A percentile compares a stretch with the other conserved stretches of the same genome.
Conservation (phyloP, 2,113 vertebrate genomes). For the Heptranchias perlo region DNA sequence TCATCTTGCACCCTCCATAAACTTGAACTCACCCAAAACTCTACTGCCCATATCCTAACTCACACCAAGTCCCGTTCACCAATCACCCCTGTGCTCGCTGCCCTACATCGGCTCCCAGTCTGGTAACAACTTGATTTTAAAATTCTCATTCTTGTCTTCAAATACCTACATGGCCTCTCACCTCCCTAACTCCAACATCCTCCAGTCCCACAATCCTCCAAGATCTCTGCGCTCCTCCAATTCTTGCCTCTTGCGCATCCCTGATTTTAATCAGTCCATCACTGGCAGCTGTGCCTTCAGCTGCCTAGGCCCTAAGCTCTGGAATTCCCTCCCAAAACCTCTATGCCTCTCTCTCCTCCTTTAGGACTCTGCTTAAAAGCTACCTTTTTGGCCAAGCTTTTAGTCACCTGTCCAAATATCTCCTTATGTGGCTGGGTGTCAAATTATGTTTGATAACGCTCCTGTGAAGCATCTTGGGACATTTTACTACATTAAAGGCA, state of each 20-base stretch:
- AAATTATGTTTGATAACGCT: not conserved
- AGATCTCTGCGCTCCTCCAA: not conserved
- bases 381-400: not conserved
- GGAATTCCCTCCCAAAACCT: not conserved
- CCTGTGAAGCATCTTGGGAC: not conserved
- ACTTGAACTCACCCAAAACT: not conserved
- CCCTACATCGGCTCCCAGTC: not conserved
- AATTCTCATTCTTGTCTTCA: not conserved
- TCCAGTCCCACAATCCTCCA: not conserved
- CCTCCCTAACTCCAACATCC: not conserved
- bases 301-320: not conserved
- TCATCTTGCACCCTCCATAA: not conserved
- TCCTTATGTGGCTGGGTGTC: not conserved
- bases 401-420: not conserved
- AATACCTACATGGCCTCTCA: not conserved
- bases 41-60: not conserved
- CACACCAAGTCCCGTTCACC: not conserved
- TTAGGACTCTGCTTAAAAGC: not conserved
- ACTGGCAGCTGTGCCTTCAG: not conserved
- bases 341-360: not conserved
- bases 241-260: not conserved
- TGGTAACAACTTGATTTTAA: not conserved
- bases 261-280: not conserved
- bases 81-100: not conserved
- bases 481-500: too few relatives aligned